Evolutionary conservation across 2,797 vertebrate genomes (phyloP).

Genomic region (Rhadinocentrus ornatus): DNA sequence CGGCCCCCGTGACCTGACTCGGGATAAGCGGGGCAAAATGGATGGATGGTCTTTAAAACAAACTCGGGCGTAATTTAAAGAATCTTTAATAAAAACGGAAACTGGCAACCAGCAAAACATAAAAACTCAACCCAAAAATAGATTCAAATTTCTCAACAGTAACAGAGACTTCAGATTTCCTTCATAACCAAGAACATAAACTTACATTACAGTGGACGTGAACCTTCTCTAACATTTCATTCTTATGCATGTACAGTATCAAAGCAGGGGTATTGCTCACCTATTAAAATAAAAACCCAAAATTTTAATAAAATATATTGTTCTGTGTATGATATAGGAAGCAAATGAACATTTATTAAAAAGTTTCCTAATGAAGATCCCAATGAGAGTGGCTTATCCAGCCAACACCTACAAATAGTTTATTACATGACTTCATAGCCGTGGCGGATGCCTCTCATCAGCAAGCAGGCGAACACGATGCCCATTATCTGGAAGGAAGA

Average conservation of each 20-base stretch:
- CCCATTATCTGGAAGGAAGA: conserved; percentile 84
- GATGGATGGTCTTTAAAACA: conserved; percentile 24
- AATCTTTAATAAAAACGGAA: conserved; percentile 71
- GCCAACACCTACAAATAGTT: neutral
- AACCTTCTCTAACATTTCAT: conserved; percentile 4
- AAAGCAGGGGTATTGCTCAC: conserved; percentile 21
- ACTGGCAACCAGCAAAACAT: conserved; percentile 33
- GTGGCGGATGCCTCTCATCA: conserved; percentile 91
- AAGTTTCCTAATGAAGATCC: conserved; percentile 29
- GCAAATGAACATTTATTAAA: conserved; percentile 16
- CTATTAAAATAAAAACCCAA: conserved; percentile 39
- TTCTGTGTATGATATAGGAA: conserved; percentile 35
- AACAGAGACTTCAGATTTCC: conserved; percentile 24
- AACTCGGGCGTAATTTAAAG: conserved; percentile 45
- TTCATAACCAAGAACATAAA: conserved; percentile 23
- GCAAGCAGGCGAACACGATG: conserved; percentile 88
- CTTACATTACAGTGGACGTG: neutral
- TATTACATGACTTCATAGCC: conserved; percentile 95
- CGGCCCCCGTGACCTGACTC: too few relatives aligned
- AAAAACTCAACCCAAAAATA: conserved; percentile 23
- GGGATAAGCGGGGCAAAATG: too few relatives aligned
- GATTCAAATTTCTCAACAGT: conserved; percentile 23
- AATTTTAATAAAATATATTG: conserved; percentile 38
- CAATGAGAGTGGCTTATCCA: neutral
- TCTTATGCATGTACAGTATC: conserved; percentile 14